Evolutionary conservation across 2,113 vertebrate genomes (phyloP).

Genomic region (Rallus limicola): DNA sequence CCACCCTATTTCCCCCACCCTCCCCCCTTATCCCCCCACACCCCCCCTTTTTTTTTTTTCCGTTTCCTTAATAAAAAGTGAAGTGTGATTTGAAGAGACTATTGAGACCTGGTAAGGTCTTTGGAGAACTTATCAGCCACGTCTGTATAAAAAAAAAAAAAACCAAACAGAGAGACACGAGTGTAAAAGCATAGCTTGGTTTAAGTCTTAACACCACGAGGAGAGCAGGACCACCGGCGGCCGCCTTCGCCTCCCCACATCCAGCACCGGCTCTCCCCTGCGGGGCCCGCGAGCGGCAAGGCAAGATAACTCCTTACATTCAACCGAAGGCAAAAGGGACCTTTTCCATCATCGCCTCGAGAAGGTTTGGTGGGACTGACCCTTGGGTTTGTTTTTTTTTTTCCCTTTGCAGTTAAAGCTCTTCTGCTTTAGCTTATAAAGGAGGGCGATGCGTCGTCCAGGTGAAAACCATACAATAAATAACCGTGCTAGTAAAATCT

Average conservation of each 20-base stretch:
- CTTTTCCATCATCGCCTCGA: not conserved
- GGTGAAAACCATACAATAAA: conserved; percentile 67
- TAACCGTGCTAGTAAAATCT: conserved; percentile 71
- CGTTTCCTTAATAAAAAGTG: conserved; percentile 70
- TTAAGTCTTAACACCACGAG: conserved; percentile 59
- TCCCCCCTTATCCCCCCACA: not conserved
- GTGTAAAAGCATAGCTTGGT: conserved; percentile 76
- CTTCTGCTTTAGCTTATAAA: conserved; percentile 43
- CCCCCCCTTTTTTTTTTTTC: not conserved
- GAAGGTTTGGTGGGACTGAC: conserved; percentile 37
- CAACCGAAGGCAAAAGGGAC: conserved; percentile 45
- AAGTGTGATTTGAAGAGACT: conserved; percentile 66
- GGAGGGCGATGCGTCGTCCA: conserved; percentile 32
- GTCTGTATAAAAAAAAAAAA: conserved; percentile 61
- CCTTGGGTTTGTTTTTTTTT: not conserved
- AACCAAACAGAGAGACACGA: conserved; percentile 47
- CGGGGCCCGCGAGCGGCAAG: not conserved
- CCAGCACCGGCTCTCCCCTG: conserved; percentile 42
- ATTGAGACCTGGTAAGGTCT: conserved; percentile 56
- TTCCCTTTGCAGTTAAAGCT: not conserved
- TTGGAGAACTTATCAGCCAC: conserved; percentile 53
- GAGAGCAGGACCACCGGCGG: conserved; percentile 24
- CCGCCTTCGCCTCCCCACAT: conserved; percentile 40
- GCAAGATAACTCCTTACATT: conserved; percentile 63
- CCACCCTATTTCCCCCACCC: too few species aligned